These are phyloP conservation scores for Volucella bombylans DNA, from an alignment of 2,888 invertebrate species.

Conservation along the genomic window DNA sequence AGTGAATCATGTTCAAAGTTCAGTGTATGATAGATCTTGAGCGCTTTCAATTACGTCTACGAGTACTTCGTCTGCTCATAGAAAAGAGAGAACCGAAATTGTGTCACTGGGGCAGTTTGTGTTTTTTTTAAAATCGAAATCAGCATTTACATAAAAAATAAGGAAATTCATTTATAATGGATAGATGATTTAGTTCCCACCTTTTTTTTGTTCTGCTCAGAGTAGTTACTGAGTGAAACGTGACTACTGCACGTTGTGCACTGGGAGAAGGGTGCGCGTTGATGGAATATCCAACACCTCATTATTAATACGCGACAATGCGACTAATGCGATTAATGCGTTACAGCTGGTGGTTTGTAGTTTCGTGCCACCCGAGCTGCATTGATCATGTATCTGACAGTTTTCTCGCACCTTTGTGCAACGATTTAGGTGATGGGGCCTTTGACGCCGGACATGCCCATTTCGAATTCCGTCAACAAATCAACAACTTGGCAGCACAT, in stretches of 20 bases:
- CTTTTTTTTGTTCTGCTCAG: constrained; percentile 51
- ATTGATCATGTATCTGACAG: constrained; percentile 47
- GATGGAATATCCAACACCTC: constrained; percentile 68
- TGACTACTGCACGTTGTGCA: constrained; percentile 56
- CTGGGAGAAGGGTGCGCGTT: constrained; percentile 62
- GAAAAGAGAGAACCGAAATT: constrained; percentile 48
- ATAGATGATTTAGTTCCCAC: constrained; percentile 72
- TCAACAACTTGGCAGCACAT: constrained; percentile 20
- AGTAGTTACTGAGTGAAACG: constrained; percentile 54
- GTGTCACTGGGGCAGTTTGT: constrained; percentile 65
- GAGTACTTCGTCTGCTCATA: background rate
- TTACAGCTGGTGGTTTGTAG: constrained; percentile 26
- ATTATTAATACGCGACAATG: constrained; percentile 46
- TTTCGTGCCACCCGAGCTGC: constrained; percentile 47
- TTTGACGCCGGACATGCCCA: constrained; percentile 48
- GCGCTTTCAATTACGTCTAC: constrained; percentile 3
- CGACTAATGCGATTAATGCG: constrained; percentile 62
- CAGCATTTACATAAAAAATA: constrained; percentile 71
- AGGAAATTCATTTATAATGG: constrained; percentile 73
- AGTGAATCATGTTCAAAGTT: constrained; percentile 30
- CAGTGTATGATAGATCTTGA: background rate
- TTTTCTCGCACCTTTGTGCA: constrained; percentile 57
- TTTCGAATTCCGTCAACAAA: constrained; percentile 45
- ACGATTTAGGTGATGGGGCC: constrained; percentile 55
- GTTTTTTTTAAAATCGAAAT: constrained; percentile 70